phyloP scores from a whole-genome alignment of 2,888 invertebrate species.

The Nemurella pictetii region DNA sequence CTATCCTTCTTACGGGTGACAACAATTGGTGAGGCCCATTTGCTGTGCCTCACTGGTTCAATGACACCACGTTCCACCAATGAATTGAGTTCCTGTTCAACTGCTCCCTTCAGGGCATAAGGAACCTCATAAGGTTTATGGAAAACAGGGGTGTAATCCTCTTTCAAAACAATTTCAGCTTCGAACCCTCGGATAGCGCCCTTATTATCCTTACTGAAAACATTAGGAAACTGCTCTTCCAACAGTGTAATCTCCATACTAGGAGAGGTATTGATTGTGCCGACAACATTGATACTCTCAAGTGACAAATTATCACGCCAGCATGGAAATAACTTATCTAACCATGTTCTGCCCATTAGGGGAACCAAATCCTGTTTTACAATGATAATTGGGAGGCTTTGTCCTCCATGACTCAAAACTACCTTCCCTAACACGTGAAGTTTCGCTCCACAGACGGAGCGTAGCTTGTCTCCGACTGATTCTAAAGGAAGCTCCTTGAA shows the following conservation, averaged over 20 bases:
- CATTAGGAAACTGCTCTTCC: neutral
- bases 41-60: neutral
- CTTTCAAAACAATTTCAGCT: neutral
- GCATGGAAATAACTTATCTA: neutral
- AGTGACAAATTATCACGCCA: neutral
- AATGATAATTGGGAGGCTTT: neutral
- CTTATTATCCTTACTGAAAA: neutral
- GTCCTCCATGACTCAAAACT: neutral
- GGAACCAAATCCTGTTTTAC: neutral
- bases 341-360: neutral
- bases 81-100: neutral
- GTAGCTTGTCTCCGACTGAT: neutral
- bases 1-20: slow-evolving; percentile 46
- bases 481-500: neutral
- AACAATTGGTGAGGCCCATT: slow-evolving; percentile 41
- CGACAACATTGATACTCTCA: neutral
- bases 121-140: neutral
- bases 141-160: neutral
- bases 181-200: neutral
- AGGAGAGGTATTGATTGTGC: neutral
- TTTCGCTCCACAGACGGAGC: neutral
- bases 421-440: neutral
- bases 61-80: neutral
- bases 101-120: neutral
- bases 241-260: neutral